Conservation (phyloP, 2,888 invertebrate genomes). For the Agrochola circellaris region DNA sequence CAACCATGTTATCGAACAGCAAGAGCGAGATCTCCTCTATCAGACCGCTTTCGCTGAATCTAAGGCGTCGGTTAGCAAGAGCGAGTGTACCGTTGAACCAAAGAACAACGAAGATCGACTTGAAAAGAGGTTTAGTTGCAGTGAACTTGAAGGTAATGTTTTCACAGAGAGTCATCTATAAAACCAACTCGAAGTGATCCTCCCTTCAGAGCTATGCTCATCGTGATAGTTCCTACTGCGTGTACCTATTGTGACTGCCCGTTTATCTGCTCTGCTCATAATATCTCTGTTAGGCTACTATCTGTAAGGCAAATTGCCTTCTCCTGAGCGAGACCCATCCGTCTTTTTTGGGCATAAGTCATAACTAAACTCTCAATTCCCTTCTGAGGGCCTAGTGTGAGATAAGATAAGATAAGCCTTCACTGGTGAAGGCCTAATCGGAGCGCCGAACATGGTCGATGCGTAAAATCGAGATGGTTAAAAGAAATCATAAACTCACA, state of each 20-base stretch:
- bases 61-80: conserved; percentile 82
- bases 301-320: not conserved
- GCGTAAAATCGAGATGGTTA: too few species aligned
- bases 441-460: too few species aligned
- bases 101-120: conserved; percentile 75
- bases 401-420: too few species aligned
- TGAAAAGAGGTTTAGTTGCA: conserved; percentile 83
- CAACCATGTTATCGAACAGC: conserved; percentile 87
- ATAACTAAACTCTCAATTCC: not conserved
- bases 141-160: conserved; percentile 83
- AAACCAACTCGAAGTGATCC: not conserved
- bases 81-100: conserved; percentile 80
- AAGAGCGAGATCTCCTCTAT: conserved; percentile 85
- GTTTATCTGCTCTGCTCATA: not conserved
- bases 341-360: not conserved
- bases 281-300: not conserved
- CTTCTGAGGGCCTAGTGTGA: not conserved
- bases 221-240: not conserved
- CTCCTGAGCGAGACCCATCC: too few species aligned
- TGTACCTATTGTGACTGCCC: not conserved
- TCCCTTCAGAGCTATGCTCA: not conserved
- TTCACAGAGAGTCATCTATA: not conserved
- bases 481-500: too few species aligned
- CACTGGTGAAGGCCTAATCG: too few species aligned
- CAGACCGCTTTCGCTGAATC: conserved; percentile 80